A percentile compares a stretch with the other conserved stretches of the same genome.
Conservation (phyloP, 2,888 invertebrate species). For the Dinocampus coccinellae region DNA sequence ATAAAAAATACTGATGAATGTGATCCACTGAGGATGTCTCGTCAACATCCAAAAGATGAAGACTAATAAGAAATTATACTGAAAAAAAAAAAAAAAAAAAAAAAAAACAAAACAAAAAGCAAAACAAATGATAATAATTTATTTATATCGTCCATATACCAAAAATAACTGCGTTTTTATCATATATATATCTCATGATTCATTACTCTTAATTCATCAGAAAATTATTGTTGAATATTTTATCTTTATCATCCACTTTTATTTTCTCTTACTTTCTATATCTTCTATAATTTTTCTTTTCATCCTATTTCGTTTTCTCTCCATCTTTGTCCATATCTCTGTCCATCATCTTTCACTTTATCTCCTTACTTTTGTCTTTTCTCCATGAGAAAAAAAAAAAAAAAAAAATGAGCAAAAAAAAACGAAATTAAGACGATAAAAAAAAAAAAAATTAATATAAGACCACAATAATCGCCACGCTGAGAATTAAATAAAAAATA, state of each 20-base stretch:
- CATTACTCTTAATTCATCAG: not conserved
- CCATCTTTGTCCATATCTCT: not conserved
- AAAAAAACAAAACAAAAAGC: too few species aligned
- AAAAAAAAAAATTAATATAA: not conserved
- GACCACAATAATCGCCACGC: slow-evolving; percentile 10
- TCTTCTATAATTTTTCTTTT: not conserved
- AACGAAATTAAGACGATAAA: slow-evolving; percentile 28
- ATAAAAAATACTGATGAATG: slow-evolving; percentile 2
- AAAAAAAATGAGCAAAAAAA: slow-evolving; percentile 30
- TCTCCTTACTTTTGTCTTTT: not conserved
- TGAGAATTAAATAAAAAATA: slow-evolving; percentile 35
- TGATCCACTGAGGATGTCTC: not conserved
- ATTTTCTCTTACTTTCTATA: not conserved
- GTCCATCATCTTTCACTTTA: not conserved
- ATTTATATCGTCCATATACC: not conserved
- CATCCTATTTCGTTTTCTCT: not conserved
- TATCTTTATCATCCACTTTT: not conserved
- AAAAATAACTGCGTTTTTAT: not conserved
- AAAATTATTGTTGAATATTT: not conserved
- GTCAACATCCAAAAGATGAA: not conserved
- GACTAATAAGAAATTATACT: slow-evolving; percentile 16
- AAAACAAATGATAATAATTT: too few species aligned
- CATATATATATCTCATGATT: not conserved
- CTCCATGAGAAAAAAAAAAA: not conserved
- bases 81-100: too few species aligned